Conservation (phyloP, 2,797 vertebrate genomes). For the Petrocephalus sullivani region DNA sequence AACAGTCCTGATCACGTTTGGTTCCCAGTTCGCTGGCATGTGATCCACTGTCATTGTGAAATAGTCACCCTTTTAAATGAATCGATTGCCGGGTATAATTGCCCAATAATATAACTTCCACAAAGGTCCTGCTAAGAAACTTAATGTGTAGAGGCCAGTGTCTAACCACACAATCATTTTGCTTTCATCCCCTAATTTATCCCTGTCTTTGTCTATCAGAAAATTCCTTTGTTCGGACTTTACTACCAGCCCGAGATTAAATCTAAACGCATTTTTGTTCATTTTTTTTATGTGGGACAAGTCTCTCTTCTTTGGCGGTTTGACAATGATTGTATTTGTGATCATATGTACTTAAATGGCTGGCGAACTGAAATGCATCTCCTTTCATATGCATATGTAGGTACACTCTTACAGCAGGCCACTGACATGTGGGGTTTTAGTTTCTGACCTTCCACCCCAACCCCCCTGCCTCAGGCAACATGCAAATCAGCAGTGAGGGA, state of each 20-base stretch:
- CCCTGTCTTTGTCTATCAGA: background rate
- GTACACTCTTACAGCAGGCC: background rate
- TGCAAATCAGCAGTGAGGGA: background rate
- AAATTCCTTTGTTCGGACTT: background rate
- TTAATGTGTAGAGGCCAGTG: background rate
- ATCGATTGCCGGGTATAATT: background rate
- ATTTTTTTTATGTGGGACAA: background rate
- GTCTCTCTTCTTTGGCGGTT: background rate
- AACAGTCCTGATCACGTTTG: background rate
- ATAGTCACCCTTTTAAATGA: background rate
- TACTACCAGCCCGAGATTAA: background rate
- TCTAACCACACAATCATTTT: background rate
- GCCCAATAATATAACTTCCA: background rate
- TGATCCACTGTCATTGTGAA: background rate
- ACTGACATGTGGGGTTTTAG: background rate
- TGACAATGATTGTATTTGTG: background rate
- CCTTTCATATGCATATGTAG: background rate
- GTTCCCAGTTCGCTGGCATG: background rate
- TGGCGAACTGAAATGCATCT: background rate
- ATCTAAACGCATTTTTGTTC: background rate
- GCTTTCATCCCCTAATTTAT: background rate
- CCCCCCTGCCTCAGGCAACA: background rate
- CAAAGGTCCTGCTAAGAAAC: background rate
- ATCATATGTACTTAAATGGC: background rate
- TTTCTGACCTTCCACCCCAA: background rate